These are phyloP conservation scores for Craseonycteris thonglongyai DNA, from an alignment of 2,113 vertebrate genomes.

Conservation along the genomic window DNA sequence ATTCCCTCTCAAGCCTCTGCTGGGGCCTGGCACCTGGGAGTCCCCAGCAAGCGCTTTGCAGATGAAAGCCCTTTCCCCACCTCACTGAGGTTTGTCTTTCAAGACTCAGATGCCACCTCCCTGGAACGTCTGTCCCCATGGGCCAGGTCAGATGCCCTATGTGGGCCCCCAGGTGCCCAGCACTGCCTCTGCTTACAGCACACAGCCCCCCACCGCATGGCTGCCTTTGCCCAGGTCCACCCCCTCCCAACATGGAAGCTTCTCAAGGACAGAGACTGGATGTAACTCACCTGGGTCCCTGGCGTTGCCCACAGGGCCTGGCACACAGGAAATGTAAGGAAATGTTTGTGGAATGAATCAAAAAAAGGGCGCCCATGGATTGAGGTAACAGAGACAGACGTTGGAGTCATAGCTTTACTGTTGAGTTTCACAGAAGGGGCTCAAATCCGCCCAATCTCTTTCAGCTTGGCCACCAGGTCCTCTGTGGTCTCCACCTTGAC, in stretches of 20 bases:
- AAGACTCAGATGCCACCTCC: neutral
- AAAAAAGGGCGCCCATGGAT: slow-evolving; percentile 43
- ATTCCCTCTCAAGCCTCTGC: neutral
- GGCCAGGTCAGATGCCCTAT: no score
- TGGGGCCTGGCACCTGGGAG: neutral
- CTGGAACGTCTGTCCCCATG: neutral
- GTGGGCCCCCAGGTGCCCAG: neutral
- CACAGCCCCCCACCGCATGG: accelerated
- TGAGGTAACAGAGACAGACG: slow-evolving; percentile 69
- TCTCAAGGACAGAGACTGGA: neutral
- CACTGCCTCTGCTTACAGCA: neutral
- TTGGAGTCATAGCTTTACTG: slow-evolving; percentile 58
- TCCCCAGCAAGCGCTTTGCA: neutral
- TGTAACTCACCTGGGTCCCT: neutral
- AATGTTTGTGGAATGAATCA: slow-evolving; percentile 31
- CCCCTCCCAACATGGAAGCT: neutral
- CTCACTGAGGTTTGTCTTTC: neutral
- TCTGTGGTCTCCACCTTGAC: slow-evolving; percentile 89
- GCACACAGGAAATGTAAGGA: neutral
- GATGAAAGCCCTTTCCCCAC: neutral
- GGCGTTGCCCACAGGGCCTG: neutral
- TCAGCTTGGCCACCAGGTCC: slow-evolving; percentile 87
- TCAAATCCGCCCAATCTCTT: slow-evolving; percentile 84
- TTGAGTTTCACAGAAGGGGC: neutral
- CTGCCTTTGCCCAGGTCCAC: neutral